These are phyloP conservation scores for Drosophila diplacantha DNA, from an alignment of 2,888 invertebrate species.

Conservation along the genomic window DNA sequence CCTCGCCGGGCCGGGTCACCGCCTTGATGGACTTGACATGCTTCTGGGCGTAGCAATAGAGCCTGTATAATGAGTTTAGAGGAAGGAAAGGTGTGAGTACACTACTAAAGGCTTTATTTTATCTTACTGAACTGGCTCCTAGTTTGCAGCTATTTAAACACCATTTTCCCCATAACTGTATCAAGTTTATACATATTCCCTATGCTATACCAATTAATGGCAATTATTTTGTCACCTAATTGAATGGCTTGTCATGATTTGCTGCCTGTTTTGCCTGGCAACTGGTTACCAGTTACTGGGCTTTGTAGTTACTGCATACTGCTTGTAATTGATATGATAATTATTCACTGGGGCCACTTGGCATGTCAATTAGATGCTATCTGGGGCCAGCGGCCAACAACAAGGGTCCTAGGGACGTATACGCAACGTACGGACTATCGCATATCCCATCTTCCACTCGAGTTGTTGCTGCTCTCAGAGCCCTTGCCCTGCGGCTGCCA, in stretches of 20 bases:
- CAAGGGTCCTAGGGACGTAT: constrained; percentile 42
- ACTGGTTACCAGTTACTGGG: neutral
- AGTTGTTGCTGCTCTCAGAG: constrained; percentile 12
- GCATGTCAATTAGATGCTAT: constrained; percentile 47
- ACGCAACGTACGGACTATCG: constrained; percentile 34
- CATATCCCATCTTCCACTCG: constrained; percentile 41
- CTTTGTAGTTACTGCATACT: constrained; percentile 14
- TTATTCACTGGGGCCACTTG: constrained; percentile 55
- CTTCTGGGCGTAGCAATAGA: constrained; percentile 98
- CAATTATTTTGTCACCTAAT: constrained; percentile 36
- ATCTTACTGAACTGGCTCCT: neutral
- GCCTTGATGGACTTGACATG: constrained; percentile 97
- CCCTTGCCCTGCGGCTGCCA: constrained; percentile 2
- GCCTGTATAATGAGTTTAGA: constrained; percentile 78
- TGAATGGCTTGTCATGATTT: constrained; percentile 18
- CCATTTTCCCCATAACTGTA: neutral
- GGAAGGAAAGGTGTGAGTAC: neutral
- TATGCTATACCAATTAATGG: neutral
- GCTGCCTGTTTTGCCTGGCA: neutral
- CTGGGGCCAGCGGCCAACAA: constrained; percentile 2
- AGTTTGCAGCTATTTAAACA: too few species aligned
- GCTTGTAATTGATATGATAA: constrained; percentile 61
- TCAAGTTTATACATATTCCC: neutral
- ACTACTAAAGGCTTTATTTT: neutral
- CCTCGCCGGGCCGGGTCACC: constrained; percentile 87